These are phyloP conservation scores for Triplophysa dalaica DNA, from an alignment of 2,113 vertebrate species.

Conservation along the genomic window DNA sequence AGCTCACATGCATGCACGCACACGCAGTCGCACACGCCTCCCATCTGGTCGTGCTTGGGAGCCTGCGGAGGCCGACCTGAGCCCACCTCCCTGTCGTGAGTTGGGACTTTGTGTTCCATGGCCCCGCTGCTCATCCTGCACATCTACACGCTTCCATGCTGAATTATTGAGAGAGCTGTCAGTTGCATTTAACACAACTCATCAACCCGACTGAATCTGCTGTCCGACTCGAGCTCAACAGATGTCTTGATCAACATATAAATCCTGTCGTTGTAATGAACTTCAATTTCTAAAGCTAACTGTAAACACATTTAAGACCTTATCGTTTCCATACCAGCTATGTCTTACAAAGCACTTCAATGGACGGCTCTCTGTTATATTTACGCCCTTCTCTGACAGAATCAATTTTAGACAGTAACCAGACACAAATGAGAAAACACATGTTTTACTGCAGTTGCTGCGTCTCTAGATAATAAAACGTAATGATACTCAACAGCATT, in stretches of 20 bases:
- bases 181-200: constrained; percentile 33
- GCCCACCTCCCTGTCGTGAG: constrained; percentile 19
- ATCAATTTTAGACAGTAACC: constrained; percentile 1
- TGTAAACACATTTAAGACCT: neutral
- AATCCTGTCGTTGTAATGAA: neutral
- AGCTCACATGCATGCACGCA: constrained; percentile 8
- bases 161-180: constrained; percentile 56
- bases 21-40: constrained; percentile 13
- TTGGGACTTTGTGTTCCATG: neutral
- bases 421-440: constrained; percentile 15
- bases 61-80: constrained; percentile 13
- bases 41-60: constrained; percentile 39
- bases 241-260: constrained; percentile 1
- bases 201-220: neutral
- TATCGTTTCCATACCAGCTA: neutral
- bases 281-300: neutral
- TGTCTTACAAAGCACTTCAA: neutral
- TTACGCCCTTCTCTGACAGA: constrained; percentile 7
- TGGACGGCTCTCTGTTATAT: neutral
- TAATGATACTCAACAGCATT: constrained; percentile 28
- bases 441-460: neutral
- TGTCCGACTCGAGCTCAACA: neutral
- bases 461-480: constrained; percentile 4
- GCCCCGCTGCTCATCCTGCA: constrained; percentile 18
- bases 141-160: constrained; percentile 27